phyloP scores from a whole-genome alignment of 2,797 vertebrate species.

The Brotogeris chrysoptera region DNA sequence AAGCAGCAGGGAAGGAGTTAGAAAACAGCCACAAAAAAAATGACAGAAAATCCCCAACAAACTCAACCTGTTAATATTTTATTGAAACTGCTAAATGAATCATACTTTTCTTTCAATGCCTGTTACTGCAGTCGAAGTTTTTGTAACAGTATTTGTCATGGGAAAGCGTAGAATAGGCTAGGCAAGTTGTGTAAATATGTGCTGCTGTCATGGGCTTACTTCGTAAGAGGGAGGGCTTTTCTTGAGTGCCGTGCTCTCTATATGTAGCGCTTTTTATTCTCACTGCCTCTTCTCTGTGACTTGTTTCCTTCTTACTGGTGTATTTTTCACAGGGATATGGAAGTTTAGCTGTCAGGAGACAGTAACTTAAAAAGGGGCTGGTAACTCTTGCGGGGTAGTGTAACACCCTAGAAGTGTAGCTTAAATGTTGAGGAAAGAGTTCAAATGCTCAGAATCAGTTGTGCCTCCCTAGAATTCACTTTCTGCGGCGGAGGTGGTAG shows the following conservation, averaged over 20 bases:
- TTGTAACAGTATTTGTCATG: accelerated
- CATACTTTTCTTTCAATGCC: neutral
- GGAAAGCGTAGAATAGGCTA: accelerated
- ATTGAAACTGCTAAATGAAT: neutral
- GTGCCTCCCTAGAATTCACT: neutral
- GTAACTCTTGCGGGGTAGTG: neutral
- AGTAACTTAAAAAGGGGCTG: neutral
- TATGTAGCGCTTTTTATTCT: neutral
- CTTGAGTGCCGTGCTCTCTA: neutral
- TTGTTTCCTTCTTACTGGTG: neutral
- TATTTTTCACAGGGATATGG: neutral
- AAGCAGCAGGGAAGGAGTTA: neutral
- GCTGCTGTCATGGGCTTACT: too few relatives aligned
- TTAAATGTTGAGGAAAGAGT: neutral
- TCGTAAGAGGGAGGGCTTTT: neutral
- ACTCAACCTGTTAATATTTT: neutral
- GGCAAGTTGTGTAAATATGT: neutral
- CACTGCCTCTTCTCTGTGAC: neutral
- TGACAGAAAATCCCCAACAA: too few relatives aligned
- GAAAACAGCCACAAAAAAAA: neutral
- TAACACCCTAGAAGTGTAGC: neutral
- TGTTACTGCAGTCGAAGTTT: neutral
- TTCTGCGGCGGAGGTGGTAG: neutral
- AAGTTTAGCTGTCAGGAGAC: neutral
- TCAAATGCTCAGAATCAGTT: neutral